A percentile compares a stretch with the other conserved stretches of the same genome.
These are phyloP conservation scores for Ecliptopera silaceata DNA, from an alignment of 2,888 invertebrate species.

Conservation along the genomic window DNA sequence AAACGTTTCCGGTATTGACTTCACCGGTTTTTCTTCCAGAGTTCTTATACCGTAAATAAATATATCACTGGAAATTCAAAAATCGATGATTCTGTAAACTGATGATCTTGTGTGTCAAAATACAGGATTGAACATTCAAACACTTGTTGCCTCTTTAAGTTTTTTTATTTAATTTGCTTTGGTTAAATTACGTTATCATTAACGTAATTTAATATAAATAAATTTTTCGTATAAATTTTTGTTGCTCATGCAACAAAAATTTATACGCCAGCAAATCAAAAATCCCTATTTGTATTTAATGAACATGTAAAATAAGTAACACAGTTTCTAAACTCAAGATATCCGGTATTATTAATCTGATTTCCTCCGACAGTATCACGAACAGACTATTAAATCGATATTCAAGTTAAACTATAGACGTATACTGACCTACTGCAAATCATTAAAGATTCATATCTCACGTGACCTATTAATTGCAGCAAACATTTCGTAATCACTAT, in stretches of 20 bases:
- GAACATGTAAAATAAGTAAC: not conserved
- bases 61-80: constrained; percentile 53
- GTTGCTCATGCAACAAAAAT: no score
- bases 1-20: constrained; percentile 67
- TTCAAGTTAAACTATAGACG: constrained; percentile 26
- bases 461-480: constrained; percentile 42
- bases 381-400: constrained; percentile 36
- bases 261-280: no score
- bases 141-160: not conserved
- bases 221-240: no score
- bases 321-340: constrained; percentile 19
- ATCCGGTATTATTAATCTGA: constrained; percentile 40
- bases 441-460: constrained; percentile 37
- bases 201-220: no score
- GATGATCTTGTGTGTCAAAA: constrained; percentile 13
- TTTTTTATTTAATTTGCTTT: no score
- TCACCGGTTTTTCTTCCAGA: constrained; percentile 58
- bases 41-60: constrained; percentile 53
- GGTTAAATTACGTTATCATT: no score
- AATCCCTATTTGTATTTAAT: no score
- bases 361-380: constrained; percentile 46
- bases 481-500: constrained; percentile 32
- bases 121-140: not conserved
- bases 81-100: constrained; percentile 28
- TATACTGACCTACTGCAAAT: constrained; percentile 30